phyloP scores from a whole-genome alignment of 2,888 invertebrate species.

The Ethmia dodecea region DNA sequence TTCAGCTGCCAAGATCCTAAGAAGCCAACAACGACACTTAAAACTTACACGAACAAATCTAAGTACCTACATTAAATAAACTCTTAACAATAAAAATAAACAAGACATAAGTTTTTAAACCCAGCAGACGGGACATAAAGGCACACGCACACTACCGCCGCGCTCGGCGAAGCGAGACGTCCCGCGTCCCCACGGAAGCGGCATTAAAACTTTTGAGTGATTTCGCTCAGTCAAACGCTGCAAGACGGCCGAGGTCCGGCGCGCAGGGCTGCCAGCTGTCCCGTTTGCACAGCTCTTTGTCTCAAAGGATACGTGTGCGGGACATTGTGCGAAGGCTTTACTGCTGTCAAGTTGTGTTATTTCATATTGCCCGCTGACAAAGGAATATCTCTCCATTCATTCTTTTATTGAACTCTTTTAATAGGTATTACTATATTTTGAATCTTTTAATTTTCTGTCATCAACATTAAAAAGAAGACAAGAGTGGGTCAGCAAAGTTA shows the following conservation, averaged over 20 bases:
- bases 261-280: constrained; percentile 28
- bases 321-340: constrained; percentile 1
- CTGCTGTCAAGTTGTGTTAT: constrained; percentile 1
- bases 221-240: constrained; percentile 73
- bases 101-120: neutral
- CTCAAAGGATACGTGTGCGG: constrained; percentile 6
- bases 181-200: constrained; percentile 58
- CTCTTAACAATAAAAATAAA: no score
- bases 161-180: constrained; percentile 36
- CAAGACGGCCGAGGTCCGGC: constrained; percentile 60
- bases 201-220: constrained; percentile 77
- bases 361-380: constrained; percentile 1
- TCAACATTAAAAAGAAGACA: no score
- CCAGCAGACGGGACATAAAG: constrained; percentile 31
- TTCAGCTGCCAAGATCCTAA: no score
- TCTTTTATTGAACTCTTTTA: no score
- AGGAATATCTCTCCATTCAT: no score
- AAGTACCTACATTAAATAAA: no score
- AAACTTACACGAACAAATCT: no score
- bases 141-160: constrained; percentile 31
- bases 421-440: neutral
- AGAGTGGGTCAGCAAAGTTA: no score
- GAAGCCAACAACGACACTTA: no score
- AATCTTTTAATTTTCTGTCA: no score
- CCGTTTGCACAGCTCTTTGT: no score